These are phyloP conservation scores for Prionailurus bengalensis DNA, from an alignment of 2,113 vertebrate species.

Conservation along the genomic window DNA sequence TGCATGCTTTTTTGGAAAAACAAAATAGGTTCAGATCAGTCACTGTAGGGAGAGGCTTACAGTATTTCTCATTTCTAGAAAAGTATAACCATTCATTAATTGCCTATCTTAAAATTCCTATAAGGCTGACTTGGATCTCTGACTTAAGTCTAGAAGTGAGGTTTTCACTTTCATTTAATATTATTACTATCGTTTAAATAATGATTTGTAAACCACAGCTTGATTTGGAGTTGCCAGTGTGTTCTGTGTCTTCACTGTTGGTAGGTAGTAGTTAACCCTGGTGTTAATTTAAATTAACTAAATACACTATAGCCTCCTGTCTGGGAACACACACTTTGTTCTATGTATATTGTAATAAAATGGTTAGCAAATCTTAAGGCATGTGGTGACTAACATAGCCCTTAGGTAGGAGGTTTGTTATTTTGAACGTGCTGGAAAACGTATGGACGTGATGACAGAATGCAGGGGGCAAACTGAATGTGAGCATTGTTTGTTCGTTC, in stretches of 20 bases:
- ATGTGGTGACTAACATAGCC: constrained; percentile 92
- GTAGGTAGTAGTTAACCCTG: constrained; percentile 87
- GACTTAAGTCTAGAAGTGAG: constrained; percentile 88
- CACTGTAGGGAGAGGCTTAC: constrained; percentile 84
- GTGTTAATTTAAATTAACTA: constrained; percentile 87
- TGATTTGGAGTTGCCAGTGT: constrained; percentile 87
- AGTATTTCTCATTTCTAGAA: constrained; percentile 84
- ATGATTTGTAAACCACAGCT: constrained; percentile 87
- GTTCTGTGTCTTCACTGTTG: constrained; percentile 86
- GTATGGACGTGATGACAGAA: constrained; percentile 76
- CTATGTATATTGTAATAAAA: constrained; percentile 87
- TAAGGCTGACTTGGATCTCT: constrained; percentile 88
- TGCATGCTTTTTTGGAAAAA: constrained; percentile 85
- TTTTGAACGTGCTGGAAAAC: constrained; percentile 86
- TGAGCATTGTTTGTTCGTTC: constrained; percentile 84
- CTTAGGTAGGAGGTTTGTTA: constrained; percentile 84
- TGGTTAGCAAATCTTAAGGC: constrained; percentile 89
- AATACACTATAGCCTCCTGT: constrained; percentile 86
- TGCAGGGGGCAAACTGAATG: constrained; percentile 91
- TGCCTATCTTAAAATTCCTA: constrained; percentile 87
- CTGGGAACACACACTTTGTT: constrained; percentile 87
- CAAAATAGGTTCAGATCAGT: constrained; percentile 85
- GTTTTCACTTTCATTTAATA: constrained; percentile 77
- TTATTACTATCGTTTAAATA: constrained; percentile 83
- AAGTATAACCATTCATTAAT: constrained; percentile 85